phyloP scores from a whole-genome alignment of 2,888 invertebrate species.

The Sycophila texana region DNA sequence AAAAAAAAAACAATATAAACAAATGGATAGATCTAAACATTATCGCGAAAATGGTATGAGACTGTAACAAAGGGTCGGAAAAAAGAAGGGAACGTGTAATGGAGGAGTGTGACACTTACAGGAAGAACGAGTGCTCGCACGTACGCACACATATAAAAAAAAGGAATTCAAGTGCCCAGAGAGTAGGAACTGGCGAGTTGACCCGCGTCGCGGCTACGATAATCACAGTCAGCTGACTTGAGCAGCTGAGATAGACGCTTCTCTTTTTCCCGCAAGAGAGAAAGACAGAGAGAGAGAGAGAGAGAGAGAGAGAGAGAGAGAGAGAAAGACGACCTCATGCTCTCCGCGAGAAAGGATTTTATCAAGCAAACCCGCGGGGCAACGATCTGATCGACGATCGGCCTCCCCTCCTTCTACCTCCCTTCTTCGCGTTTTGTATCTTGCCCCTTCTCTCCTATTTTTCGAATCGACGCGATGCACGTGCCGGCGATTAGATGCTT shows the following conservation, averaged over 20 bases:
- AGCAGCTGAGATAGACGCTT: slow-evolving; percentile 36
- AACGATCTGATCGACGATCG: slow-evolving; percentile 58
- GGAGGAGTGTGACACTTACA: slow-evolving; percentile 31
- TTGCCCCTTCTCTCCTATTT: not conserved
- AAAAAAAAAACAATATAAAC: too few relatives aligned
- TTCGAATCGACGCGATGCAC: too few relatives aligned
- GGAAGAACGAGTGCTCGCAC: slow-evolving; percentile 32
- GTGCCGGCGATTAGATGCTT: too few relatives aligned
- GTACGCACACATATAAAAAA: slow-evolving; percentile 4
- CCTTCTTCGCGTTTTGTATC: slow-evolving; percentile 10
- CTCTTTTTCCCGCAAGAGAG: not conserved
- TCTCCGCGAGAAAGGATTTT: slow-evolving; percentile 58
- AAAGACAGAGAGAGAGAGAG: not conserved
- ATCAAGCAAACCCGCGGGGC: slow-evolving; percentile 59
- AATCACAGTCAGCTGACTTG: slow-evolving; percentile 59
- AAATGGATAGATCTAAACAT: not conserved
- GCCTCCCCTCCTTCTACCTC: not conserved
- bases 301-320: too few relatives aligned
- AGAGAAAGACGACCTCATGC: not conserved
- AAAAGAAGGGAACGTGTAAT: slow-evolving; percentile 12
- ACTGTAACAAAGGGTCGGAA: not conserved
- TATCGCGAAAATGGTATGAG: too few relatives aligned
- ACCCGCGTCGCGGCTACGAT: slow-evolving; percentile 58
- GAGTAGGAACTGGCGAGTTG: slow-evolving; percentile 55
- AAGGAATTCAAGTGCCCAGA: slow-evolving; percentile 26